A percentile compares a stretch with the other conserved stretches of the same genome.
phyloP scores from a whole-genome alignment of 2,888 invertebrate species.

The Ennomos fuscantarius region DNA sequence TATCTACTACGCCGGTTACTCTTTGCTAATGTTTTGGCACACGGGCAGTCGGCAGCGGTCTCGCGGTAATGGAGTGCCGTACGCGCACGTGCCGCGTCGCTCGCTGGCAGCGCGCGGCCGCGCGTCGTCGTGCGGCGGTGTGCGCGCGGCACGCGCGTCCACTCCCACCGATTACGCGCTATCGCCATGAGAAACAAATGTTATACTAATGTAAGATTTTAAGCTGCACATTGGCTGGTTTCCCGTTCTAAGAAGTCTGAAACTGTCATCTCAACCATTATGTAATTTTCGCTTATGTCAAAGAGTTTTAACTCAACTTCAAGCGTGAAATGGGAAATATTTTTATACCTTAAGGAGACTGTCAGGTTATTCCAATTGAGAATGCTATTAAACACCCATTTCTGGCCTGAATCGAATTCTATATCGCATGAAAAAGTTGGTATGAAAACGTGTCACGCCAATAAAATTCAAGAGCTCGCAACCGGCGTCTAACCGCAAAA shows the following conservation, averaged over 20 bases:
- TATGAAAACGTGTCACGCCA: constrained; percentile 65
- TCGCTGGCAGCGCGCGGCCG: constrained; percentile 43
- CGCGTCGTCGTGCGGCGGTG: constrained; percentile 40
- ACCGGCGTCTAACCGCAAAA: constrained; percentile 65
- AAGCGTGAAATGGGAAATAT: constrained; percentile 17
- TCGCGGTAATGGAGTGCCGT: constrained; percentile 78
- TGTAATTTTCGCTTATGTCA: no score
- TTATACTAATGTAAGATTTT: constrained; percentile 28
- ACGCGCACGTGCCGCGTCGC: constrained; percentile 49
- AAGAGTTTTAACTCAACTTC: background rate
- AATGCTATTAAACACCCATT: constrained; percentile 41
- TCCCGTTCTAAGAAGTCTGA: background rate
- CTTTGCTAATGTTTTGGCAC: constrained; percentile 57
- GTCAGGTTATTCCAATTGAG: constrained; percentile 33
- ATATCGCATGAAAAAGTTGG: constrained; percentile 54
- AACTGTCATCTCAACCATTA: background rate
- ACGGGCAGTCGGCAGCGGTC: constrained; percentile 56
- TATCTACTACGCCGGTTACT: constrained; percentile 34
- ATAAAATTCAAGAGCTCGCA: constrained; percentile 73
- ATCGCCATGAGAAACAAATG: constrained; percentile 65
- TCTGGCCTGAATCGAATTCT: constrained; percentile 49
- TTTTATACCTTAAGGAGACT: constrained; percentile 26
- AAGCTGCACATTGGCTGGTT: constrained; percentile 13
- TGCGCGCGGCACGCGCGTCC: constrained; percentile 56
- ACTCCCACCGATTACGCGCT: constrained; percentile 81